Evolutionary conservation across 2,113 vertebrate genomes (phyloP).

Genomic region (Phasianus colchicus): DNA sequence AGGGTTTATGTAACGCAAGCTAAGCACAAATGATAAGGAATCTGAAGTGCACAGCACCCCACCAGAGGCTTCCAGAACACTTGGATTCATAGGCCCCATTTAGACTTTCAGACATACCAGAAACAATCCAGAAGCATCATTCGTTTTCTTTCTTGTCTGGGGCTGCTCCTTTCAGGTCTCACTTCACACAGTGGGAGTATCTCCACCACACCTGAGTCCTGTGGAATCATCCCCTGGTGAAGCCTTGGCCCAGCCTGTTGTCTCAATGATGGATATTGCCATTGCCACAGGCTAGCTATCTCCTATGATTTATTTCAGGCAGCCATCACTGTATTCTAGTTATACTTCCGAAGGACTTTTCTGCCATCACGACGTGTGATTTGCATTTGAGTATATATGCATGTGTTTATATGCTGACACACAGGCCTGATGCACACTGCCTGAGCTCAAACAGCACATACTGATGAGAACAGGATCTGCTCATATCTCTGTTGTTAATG

Average conservation of each 20-base stretch:
- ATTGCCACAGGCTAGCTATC: background rate
- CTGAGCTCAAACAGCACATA: background rate
- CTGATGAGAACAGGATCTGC: background rate
- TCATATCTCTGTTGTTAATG: background rate
- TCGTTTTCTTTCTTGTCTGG: fast-evolving
- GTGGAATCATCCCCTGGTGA: background rate
- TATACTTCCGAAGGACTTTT: background rate
- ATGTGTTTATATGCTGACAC: background rate
- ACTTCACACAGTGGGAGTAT: fast-evolving
- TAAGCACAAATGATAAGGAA: background rate
- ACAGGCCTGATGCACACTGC: background rate
- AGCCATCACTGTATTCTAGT: background rate
- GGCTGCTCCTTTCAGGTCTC: background rate
- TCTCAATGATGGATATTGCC: background rate
- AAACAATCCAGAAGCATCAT: background rate
- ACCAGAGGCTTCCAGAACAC: background rate
- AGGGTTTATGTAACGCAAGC: background rate
- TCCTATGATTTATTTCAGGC: background rate
- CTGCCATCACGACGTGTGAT: background rate
- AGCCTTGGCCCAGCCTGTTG: background rate
- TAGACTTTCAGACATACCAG: background rate
- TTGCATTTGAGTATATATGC: no score
- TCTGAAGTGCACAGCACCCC: background rate
- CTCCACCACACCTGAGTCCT: background rate
- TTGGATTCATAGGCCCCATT: fast-evolving